phyloP scores from a whole-genome alignment of 2,797 vertebrate genomes.

The Silurus aristotelis region DNA sequence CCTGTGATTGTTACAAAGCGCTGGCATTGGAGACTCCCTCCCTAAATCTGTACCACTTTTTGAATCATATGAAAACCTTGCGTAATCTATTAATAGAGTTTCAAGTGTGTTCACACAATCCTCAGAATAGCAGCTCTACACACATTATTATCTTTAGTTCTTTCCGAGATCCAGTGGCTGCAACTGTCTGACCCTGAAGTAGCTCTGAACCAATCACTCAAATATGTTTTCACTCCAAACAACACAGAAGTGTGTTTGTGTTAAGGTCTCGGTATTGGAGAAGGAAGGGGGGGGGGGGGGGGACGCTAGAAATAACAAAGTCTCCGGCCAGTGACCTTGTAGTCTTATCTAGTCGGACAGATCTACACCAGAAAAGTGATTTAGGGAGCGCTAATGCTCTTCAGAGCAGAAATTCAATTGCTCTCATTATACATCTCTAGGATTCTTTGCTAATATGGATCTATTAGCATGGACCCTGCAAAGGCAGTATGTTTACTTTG shows the following conservation, averaged over 20 bases:
- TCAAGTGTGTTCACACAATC: neutral
- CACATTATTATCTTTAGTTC: neutral
- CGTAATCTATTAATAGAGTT: neutral
- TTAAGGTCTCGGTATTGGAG: conserved; percentile 33
- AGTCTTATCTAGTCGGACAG: conserved; percentile 1
- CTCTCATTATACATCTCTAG: neutral
- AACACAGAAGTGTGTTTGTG: conserved; percentile 48
- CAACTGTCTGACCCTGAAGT: conserved; percentile 43
- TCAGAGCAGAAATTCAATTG: neutral
- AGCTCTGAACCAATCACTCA: conserved; percentile 49
- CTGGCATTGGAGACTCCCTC: neutral
- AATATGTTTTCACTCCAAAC: conserved; percentile 56
- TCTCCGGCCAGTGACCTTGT: conserved; percentile 17
- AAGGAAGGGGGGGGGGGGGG: neutral
- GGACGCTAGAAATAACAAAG: conserved; percentile 44
- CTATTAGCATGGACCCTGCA: neutral
- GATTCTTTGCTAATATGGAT: neutral
- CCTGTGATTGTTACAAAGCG: too few relatives aligned
- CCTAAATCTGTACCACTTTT: neutral
- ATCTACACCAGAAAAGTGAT: neutral
- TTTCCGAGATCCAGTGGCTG: conserved; percentile 28
- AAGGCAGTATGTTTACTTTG: too few relatives aligned
- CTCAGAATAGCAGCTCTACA: neutral
- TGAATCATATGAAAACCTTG: neutral
- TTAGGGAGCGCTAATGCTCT: conserved; percentile 1